Base-by-base conservation (phyloP, 2,113 vertebrate species). In the Spheniscus mendiculus region DNA sequence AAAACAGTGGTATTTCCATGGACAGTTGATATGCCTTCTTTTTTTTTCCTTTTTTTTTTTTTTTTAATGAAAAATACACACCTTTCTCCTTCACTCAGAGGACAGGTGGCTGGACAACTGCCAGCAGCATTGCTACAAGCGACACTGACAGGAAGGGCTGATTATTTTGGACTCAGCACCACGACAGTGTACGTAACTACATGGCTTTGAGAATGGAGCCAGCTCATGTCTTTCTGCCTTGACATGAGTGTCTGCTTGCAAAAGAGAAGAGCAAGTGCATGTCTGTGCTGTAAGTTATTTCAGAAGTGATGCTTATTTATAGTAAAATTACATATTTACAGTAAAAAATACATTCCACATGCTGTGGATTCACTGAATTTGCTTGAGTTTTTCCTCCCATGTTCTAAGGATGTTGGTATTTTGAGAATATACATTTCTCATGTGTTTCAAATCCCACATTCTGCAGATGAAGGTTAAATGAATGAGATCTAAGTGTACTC, bases 121-220 rank as follows among this genome's bases (percentile, higher is more conserved):
- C 36, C 76, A 58, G 87, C 55, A 38, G 27, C 78, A 49, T 11
- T 49, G 32, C 4, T 5, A 12, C 19, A 10, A 6, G 65, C 2
- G 7, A 10, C 70, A 8, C 47, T 3, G 29, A 21, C n/a, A 59
- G n/a, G 76, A 40, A 61, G 30, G 63, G 70, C 63, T 52, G 32
- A 16, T 15, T 27, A 6, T 15, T 10, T 14, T 6, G 32, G 66
- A 66, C 52, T 73, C 82, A 29, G 59, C 40, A 30, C 26, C 87
- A 45, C 4, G 2, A 2, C 0, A 11, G 44, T 1, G 12, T 10
- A 30, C 5, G 2, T 15, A 62, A 21, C 67, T 22, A 2, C 34
- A 5, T 3, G 26, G 71, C 34, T 38, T 30, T 49, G 61, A 23
- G 55, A 34, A 30, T 0, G 10, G 30, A 70, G 91, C 42, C 67